Evolutionary conservation across 2,113 vertebrate species (phyloP), one percentile per base, ranked within the genome.

Genomic region (Addax nasomaculatus): DNA sequence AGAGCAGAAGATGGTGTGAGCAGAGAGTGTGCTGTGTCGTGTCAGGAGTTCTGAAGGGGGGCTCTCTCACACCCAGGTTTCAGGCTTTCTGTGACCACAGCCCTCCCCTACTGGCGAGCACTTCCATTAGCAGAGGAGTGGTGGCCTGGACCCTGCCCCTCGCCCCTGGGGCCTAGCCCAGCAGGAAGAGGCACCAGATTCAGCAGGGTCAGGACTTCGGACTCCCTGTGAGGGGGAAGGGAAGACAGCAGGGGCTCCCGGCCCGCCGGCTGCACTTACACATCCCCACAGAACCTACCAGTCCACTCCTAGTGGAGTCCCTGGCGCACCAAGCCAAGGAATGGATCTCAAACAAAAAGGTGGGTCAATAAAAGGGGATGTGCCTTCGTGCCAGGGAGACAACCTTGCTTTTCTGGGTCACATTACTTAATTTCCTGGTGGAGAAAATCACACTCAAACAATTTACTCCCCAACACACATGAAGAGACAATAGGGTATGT

Each of bases 11-110:
- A 12, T 6, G 21, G 29, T 17, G 4, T 39, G 23, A 27, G 79
- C 49, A 76, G 10, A 47, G 21, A 19, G 49, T 14, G 5, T 5
- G 33, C 8, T 9, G 17, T 2, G 8, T 78, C 6, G 17, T 2
- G 8, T 78, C 5, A 6, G 58, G 39, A 33, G 67, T 33, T 80
- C 47, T 80, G 58, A 53, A 85, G 15, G 43, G 19, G 43, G 57
- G 49, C 33, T 25, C 29, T 62, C 83, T 55, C n/a, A 62, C 67
- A 47, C 39, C 15, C 2, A 36, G 29, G 86, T 27, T 62, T 27
- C 67, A 88, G 78, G 93, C 84, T 87, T 27, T 53, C 96, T 85
- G 60, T 47, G 67, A 87, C 92, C 89, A 79, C 49, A 93, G 58
- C 43, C 70, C 14, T 95, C 83, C 49, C 30, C 17, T 17, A 64